A percentile compares a stretch with the other conserved stretches of the same genome.
Conservation (phyloP, 2,888 invertebrate species). For the Hartigia nigra region DNA sequence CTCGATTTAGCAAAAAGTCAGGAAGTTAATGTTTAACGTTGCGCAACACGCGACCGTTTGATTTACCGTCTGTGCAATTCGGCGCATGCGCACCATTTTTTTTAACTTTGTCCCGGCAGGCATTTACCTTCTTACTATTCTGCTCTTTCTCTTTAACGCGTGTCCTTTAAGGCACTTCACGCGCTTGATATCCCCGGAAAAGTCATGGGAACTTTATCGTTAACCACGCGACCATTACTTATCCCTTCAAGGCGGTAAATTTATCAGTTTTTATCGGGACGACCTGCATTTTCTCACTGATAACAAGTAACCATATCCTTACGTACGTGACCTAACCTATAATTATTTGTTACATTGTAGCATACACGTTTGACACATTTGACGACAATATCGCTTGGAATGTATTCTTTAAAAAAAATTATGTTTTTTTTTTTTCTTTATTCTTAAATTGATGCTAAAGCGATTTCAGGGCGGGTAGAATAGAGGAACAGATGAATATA, state of each 20-base stretch:
- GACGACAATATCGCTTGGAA: not conserved
- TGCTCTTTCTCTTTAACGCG: not conserved
- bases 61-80: not conserved
- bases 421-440: no score
- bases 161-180: not conserved
- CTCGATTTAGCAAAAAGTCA: not conserved
- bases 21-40: conserved; percentile 1
- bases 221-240: conserved; percentile 10
- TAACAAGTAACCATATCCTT: not conserved
- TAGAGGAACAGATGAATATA: not conserved
- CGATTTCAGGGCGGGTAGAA: not conserved
- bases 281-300: not conserved
- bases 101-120: not conserved
- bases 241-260: conserved; percentile 1
- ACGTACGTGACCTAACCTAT: not conserved
- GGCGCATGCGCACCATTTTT: not conserved
- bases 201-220: not conserved
- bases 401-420: not conserved
- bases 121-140: not conserved
- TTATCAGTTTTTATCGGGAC: conserved; percentile 3
- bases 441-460: no score
- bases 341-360: not conserved
- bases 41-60: conserved; percentile 6
- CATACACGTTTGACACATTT: not conserved
- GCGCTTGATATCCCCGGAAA: not conserved